A percentile compares a stretch with the other conserved stretches of the same genome.
phyloP scores from a whole-genome alignment of 2,797 vertebrate species.

The Hirundo rustica region DNA sequence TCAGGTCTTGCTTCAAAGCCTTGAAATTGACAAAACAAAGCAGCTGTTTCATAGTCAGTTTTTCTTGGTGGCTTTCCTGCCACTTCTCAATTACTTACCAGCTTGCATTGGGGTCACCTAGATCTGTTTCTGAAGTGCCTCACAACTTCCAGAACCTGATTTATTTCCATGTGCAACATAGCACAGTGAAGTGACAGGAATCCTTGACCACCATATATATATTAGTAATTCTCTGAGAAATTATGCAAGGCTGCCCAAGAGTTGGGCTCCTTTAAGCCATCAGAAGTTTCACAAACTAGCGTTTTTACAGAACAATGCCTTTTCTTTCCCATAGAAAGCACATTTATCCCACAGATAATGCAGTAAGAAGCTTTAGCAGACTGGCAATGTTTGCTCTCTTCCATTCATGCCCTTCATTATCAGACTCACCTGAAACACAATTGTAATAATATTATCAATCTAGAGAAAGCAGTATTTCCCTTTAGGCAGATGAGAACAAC shows the following conservation, averaged over 20 bases:
- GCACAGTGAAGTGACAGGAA: not conserved
- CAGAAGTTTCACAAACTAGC: not conserved
- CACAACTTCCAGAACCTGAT: not conserved
- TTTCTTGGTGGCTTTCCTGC: not conserved
- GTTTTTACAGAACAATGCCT: not conserved
- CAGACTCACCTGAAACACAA: not conserved
- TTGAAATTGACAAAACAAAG: not conserved
- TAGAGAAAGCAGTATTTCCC: not conserved
- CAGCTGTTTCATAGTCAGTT: not conserved
- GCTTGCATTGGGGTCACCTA: not conserved
- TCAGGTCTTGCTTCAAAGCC: not conserved
- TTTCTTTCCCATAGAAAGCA: not conserved
- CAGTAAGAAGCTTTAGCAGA: not conserved
- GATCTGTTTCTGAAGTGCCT: not conserved
- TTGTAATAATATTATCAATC: not conserved
- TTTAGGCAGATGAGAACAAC: not conserved
- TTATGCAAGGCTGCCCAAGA: not conserved
- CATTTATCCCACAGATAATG: not conserved
- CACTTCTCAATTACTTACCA: not conserved
- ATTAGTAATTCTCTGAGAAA: not conserved
- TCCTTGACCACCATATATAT: not conserved
- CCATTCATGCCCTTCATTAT: not conserved
- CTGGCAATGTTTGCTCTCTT: not conserved
- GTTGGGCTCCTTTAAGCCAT: not conserved
- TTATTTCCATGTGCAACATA: not conserved